Evolutionary conservation across 2,888 invertebrate species (phyloP), one percentile per base, ranked within the genome.

Genomic region (Hypomecis atomaria): DNA sequence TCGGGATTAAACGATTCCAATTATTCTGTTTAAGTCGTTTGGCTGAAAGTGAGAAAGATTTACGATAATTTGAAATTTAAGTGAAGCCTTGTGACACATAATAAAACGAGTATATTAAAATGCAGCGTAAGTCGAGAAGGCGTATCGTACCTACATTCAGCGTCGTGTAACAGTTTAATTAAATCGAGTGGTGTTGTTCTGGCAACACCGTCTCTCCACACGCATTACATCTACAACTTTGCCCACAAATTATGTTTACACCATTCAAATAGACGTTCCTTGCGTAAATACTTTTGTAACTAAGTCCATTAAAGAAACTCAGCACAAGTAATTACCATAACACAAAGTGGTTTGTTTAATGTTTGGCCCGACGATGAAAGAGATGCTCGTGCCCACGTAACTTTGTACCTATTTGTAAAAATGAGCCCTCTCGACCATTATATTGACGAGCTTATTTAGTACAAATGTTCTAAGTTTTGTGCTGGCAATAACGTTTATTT

Each of bases 241-340:
- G 77, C 78, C 87, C 86, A 89, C 89, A 90, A 90, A 89, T 90
- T 87, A 88, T 84, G 85, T 90, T 88, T 89, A 87, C 89, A 87
- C 87, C 87, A 87, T 88, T 89, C 84, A 85, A 86, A 89, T 90
- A 87, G 85, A 85, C 85, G 83, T 83, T 84, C 78, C 77, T 81
- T 86, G 85, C 82, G 83, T 85, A 86, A 87, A 89, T 88, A 88
- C 87, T 89, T 88, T 84, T 83, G 82, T 77, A 90, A 89, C 86
- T 89, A 79, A 83, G 79, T 86, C 89, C 88, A 88, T 90, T 89
- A 88, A 83, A 85, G 83, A 82, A 88, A 88, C 85, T 87, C 84
- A 78, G 81, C 78, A 76, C 81, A 84, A 86, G 84, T 84, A 85
- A 89, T 89, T 88, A 87, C 82, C 85, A 87, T 86, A 87, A 87